Conservation (phyloP, 1,140 invertebrate genomes). For the Formica selysi region DNA sequence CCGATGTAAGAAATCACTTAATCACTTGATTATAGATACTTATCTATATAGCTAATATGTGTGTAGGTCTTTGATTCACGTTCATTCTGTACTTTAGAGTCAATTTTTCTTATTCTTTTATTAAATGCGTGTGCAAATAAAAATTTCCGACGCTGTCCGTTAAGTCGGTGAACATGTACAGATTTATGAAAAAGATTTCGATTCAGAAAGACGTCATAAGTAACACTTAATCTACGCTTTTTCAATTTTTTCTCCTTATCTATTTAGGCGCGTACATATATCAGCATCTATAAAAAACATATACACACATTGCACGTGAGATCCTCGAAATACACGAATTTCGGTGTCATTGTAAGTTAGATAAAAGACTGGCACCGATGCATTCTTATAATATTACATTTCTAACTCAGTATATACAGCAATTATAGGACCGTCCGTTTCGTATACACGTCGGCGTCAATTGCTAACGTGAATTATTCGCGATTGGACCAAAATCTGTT, state of each 20-base stretch:
- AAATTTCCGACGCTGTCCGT: conserved; percentile 18
- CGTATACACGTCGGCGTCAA: neutral
- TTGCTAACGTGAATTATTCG: conserved; percentile 48
- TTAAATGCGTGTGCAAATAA: conserved; percentile 52
- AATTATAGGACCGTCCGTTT: conserved; percentile 39
- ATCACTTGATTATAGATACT: neutral
- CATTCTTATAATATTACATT: conserved; percentile 30
- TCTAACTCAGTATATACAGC: conserved; percentile 43
- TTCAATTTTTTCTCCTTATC: neutral
- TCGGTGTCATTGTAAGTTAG: conserved; percentile 41
- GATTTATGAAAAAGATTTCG: conserved; percentile 58
- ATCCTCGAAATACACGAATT: conserved; percentile 36
- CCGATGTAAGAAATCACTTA: neutral
- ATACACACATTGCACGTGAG: neutral
- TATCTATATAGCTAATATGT: neutral
- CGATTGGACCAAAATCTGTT: conserved; percentile 36
- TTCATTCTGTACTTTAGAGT: neutral
- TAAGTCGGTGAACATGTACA: conserved; percentile 63
- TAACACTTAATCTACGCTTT: conserved; percentile 35
- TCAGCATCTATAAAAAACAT: conserved; percentile 41
- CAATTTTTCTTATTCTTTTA: conserved; percentile 29
- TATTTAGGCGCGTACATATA: conserved; percentile 15
- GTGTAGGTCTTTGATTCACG: neutral
- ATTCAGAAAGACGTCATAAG: conserved; percentile 26
- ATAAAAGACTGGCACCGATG: conserved; percentile 40